Evolutionary conservation across 2,888 invertebrate genomes (phyloP).

Genomic region (Gnatocerus cornutus): DNA sequence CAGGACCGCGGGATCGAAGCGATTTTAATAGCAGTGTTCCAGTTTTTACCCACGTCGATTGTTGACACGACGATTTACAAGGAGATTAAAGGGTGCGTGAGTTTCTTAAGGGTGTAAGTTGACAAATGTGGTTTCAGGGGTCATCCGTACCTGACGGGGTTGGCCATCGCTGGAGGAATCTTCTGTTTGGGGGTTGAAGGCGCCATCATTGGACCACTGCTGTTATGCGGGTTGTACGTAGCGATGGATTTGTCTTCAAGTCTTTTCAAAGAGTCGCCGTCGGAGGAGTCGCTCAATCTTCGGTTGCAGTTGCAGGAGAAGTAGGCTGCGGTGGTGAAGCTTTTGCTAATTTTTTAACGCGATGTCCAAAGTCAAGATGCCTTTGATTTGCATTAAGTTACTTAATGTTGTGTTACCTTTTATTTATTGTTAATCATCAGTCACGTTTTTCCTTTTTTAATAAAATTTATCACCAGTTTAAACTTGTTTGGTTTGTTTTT

Average conservation of each 20-base stretch:
- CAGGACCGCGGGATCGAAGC: constrained; percentile 90
- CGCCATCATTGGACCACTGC: constrained; percentile 95
- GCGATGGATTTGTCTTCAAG: constrained; percentile 88
- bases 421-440: too few relatives aligned
- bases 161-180: constrained; percentile 98
- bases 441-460: too few relatives aligned
- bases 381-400: too few relatives aligned
- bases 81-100: constrained; percentile 93
- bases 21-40: constrained; percentile 84
- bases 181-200: constrained; percentile 98
- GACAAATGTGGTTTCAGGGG: constrained; percentile 75
- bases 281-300: constrained; percentile 72
- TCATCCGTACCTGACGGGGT: constrained; percentile 96
- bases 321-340: too few relatives aligned
- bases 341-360: too few relatives aligned
- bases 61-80: constrained; percentile 97
- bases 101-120: background rate
- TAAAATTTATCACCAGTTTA: too few relatives aligned
- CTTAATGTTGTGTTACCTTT: too few relatives aligned
- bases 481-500: too few relatives aligned
- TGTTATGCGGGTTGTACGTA: constrained; percentile 95
- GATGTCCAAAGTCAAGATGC: too few relatives aligned
- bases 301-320: constrained; percentile 50
- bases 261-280: constrained; percentile 79
- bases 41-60: constrained; percentile 92